These are phyloP conservation scores for Haplochromis burtoni DNA, from an alignment of 2,113 vertebrate genomes.

Conservation along the genomic window DNA sequence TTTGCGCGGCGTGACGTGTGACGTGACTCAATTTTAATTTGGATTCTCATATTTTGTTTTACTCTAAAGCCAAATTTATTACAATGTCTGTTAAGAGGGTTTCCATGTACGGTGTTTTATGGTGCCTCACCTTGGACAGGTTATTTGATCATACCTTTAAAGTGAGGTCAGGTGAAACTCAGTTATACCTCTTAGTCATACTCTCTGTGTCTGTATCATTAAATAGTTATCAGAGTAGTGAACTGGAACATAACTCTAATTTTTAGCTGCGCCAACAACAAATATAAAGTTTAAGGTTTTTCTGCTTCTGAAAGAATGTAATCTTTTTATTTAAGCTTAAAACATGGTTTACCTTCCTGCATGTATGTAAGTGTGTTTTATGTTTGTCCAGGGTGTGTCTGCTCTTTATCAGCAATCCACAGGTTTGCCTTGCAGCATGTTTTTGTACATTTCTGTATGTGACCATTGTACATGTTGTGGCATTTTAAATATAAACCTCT, in stretches of 20 bases:
- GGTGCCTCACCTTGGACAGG: neutral
- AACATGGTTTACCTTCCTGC: neutral
- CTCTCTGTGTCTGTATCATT: neutral
- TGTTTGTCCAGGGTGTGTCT: constrained; percentile 38
- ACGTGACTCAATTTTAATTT: neutral
- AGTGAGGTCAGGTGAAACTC: constrained; percentile 13
- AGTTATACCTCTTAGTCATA: neutral
- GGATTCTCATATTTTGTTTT: neutral
- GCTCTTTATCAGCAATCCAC: constrained; percentile 23
- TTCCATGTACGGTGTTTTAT: neutral
- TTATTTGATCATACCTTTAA: constrained; percentile 23
- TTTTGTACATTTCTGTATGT: neutral
- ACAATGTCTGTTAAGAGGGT: neutral
- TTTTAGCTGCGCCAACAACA: neutral
- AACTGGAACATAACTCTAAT: neutral
- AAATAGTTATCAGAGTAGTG: neutral
- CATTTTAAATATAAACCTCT: neutral
- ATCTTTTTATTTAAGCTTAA: neutral
- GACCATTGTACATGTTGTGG: neutral
- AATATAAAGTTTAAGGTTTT: neutral
- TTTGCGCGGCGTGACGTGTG: neutral
- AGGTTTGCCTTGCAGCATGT: neutral
- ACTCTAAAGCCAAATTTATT: neutral
- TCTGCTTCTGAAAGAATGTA: neutral
- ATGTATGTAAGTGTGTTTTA: neutral